Base-by-base conservation (phyloP, 2,113 vertebrate genomes). In the Peucedramus taeniatus region DNA sequence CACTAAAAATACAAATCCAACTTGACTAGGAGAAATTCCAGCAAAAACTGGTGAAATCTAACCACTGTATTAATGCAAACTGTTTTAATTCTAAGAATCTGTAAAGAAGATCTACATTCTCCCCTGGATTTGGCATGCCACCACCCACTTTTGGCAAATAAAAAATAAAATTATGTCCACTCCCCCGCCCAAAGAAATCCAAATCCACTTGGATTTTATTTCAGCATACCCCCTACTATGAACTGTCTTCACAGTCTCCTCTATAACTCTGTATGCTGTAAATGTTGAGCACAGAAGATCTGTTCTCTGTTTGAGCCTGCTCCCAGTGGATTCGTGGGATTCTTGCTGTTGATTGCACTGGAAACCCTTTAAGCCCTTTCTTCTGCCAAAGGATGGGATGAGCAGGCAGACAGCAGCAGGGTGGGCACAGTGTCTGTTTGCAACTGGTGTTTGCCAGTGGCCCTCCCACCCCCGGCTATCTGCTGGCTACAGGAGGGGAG, bases 21-120 rank as follows among this genome's bases (percentile, higher is more conserved):
- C n/a, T 93, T 94, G 84, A 47, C 44, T 82, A 77, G 35, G 49
- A 47, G 96, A 50, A 95, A 90, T 92, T 94, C 53, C 60, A 96
- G 87, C 3, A 14, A 82, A 93, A 97, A 86, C 78, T 56, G 68
- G 24, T 50, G 18, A 94, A 94, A 51, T 91, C 71, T 88, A 71
- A 70, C 69, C 64, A 94, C 35, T 56, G n/a, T 37, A 54, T 59
- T 87, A 84, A 60, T 63, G 33, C 10, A 31, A 40, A 91, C 42
- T 9, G 60, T 89, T 96, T 95, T 89, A 72, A 24, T 68, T 89
- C 56, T 88, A 80, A 61, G 42, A 14, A 69, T 63, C 33, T 84
- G 21, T 76, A 77, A 65, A 69, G 93, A 83, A 68, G 9, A 65
- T 87, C 40, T 83, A 93, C 89, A 13, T 85, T 83, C 8, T 72